A percentile compares a stretch with the other conserved stretches of the same genome.
phyloP scores from a whole-genome alignment of 2,888 invertebrate genomes.

The Pollenia amentaria region DNA sequence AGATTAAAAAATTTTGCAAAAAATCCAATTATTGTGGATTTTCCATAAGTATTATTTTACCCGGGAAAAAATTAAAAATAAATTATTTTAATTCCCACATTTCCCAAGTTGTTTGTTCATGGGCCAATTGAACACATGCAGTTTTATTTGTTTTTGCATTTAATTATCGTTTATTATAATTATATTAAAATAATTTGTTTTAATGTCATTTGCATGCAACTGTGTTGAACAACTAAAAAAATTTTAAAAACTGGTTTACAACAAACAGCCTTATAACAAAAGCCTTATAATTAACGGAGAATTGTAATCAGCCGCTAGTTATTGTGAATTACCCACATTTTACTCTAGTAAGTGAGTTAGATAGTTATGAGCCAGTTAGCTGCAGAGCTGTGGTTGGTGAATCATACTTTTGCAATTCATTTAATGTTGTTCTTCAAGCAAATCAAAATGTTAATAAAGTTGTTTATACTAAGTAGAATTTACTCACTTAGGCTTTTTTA shows the following conservation, averaged over 20 bases:
- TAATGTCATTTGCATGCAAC: conserved; percentile 52
- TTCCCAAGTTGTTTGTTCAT: conserved; percentile 34
- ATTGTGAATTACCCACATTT: not conserved
- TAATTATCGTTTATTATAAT: conserved; percentile 52
- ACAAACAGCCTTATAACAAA: conserved; percentile 23
- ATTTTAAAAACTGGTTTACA: not conserved
- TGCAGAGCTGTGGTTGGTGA: not conserved
- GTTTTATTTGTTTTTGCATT: conserved; percentile 36
- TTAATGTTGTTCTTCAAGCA: conserved; percentile 19
- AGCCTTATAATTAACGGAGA: not conserved
- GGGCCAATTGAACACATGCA: conserved; percentile 48
- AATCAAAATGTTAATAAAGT: conserved; percentile 21
- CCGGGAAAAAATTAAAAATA: conserved; percentile 1
- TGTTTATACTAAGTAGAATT: not conserved
- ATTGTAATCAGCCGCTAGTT: not conserved
- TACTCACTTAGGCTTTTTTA: not conserved
- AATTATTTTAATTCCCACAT: conserved; percentile 55
- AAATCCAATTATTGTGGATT: conserved; percentile 53
- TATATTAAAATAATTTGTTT: conserved; percentile 20
- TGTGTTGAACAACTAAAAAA: not conserved
- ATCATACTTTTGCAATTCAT: conserved; percentile 15
- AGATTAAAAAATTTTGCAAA: not conserved
- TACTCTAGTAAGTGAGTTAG: not conserved
- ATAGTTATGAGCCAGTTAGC: not conserved
- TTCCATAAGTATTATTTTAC: conserved; percentile 32